A percentile compares a stretch with the other conserved stretches of the same genome.
Conservation (phyloP, 1,140 invertebrate species). For the fruit fly (Drosophila melanogaster) region Release_6_plus_ISO1_MT NT_033777.3:4956001-4956500, state of each 20-base stretch:
- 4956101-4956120: slow-evolving; percentile 59
- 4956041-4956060: slow-evolving; percentile 51
- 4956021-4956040: slow-evolving; percentile 20
- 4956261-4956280: slow-evolving; percentile 57
- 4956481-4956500: not conserved
- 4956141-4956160: slow-evolving; percentile 30
- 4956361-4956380: slow-evolving; percentile 20
- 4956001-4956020: not conserved
- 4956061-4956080: slow-evolving; percentile 52
- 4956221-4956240: slow-evolving; percentile 67
- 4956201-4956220: slow-evolving; percentile 25
- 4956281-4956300: slow-evolving; percentile 7
- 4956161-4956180: slow-evolving; percentile 25
- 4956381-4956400: slow-evolving; percentile 33
- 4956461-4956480: not conserved
- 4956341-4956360: not conserved
- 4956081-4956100: slow-evolving; percentile 31
- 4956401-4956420: not conserved
- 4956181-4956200: slow-evolving; percentile 5
- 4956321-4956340: slow-evolving; percentile 14
- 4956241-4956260: slow-evolving; percentile 59
- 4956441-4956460: not conserved
- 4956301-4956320: slow-evolving; percentile 1
- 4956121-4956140: slow-evolving; percentile 23
- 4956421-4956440: not conserved